Evolutionary conservation across 2,113 vertebrate genomes (phyloP).

Genomic region (Notarius quadriscutis): DNA sequence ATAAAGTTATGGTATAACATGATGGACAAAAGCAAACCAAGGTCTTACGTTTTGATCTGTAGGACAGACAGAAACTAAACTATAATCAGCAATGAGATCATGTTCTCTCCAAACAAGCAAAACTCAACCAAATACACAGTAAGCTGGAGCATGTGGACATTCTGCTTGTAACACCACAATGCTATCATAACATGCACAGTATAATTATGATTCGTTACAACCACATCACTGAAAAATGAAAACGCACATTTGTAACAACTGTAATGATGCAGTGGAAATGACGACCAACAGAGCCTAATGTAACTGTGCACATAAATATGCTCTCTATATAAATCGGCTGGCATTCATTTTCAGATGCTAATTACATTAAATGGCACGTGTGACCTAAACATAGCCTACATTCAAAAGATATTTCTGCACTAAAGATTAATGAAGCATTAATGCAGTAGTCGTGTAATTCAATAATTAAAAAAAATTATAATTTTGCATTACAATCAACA

Average conservation of each 20-base stretch:
- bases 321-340: neutral
- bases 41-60: neutral
- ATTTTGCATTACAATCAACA: neutral
- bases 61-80: neutral
- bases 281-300: neutral
- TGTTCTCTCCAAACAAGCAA: neutral
- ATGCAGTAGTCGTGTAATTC: neutral
- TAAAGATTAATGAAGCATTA: neutral
- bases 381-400: constrained; percentile 6
- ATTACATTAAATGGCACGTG: constrained; percentile 5
- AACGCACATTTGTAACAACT: neutral
- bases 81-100: neutral
- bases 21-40: constrained; percentile 7
- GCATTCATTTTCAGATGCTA: neutral
- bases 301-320: constrained; percentile 18
- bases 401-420: neutral
- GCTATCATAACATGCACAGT: neutral
- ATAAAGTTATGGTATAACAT: neutral
- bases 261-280: neutral
- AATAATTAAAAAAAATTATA: neutral
- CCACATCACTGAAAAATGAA: neutral
- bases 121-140: neutral
- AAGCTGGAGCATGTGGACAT: neutral
- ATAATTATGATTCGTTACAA: neutral
- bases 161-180: neutral